Conservation (phyloP, 2,113 vertebrate genomes). For the Phainopepla nitens region DNA sequence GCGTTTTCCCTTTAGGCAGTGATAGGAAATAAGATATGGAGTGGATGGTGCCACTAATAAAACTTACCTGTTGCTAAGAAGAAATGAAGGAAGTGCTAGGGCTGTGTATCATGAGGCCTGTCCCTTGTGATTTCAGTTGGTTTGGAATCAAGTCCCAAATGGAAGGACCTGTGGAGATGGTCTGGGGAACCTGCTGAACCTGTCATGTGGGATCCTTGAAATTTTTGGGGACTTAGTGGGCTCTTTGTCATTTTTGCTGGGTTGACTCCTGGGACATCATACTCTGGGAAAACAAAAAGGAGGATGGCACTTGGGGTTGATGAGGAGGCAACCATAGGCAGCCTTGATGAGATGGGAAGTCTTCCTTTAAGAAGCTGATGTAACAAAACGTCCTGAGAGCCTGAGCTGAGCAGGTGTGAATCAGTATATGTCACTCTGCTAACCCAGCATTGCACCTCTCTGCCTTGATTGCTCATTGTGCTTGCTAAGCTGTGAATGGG, state of each 20-base stretch:
- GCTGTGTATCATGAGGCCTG: neutral
- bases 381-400: neutral
- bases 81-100: neutral
- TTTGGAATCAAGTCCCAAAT: neutral
- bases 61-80: neutral
- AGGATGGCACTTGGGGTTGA: neutral
- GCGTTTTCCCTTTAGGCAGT: neutral
- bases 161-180: neutral
- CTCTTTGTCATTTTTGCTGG: constrained; percentile 12
- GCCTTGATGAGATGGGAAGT: neutral
- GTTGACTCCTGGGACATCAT: neutral
- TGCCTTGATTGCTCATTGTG: neutral
- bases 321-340: neutral
- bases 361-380: neutral
- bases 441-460: neutral
- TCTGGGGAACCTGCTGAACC: constrained; percentile 22
- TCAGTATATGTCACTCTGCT: neutral
- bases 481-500: neutral
- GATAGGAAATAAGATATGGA: neutral
- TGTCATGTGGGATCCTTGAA: neutral
- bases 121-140: neutral
- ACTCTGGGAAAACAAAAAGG: neutral
- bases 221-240: neutral
- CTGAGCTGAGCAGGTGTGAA: neutral
- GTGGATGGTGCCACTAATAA: neutral